Conservation (phyloP, 1,140 invertebrate genomes). For the Heliconius eleuchia region DNA sequence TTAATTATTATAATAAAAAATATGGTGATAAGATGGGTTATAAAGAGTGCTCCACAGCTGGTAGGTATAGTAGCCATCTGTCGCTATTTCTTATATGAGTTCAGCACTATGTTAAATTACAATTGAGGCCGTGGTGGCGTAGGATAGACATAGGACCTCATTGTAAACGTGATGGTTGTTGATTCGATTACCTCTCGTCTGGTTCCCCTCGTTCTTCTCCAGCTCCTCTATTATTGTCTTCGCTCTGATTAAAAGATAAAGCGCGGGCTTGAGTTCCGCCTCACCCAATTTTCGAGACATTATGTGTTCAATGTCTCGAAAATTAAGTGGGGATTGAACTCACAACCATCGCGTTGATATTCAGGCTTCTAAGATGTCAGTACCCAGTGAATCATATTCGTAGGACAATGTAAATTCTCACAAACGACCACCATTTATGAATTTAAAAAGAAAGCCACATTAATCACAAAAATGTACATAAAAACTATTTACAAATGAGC, state of each 20-base stretch:
- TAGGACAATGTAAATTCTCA: neutral
- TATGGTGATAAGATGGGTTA: neutral
- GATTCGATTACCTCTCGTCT: too few relatives aligned
- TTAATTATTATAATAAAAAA: slow-evolving; percentile 2
- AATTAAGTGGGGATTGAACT: too few relatives aligned
- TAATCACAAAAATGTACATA: neutral
- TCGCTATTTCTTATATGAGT: neutral
- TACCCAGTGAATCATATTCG: neutral
- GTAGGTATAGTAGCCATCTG: neutral
- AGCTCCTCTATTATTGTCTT: too few relatives aligned
- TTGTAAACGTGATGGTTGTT: too few relatives aligned
- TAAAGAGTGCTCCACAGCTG: neutral
- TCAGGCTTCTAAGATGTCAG: neutral
- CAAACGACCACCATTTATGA: neutral
- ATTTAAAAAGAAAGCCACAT: neutral
- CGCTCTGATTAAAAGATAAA: too few relatives aligned
- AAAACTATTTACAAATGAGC: neutral
- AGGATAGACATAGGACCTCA: too few relatives aligned
- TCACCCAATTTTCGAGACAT: too few relatives aligned
- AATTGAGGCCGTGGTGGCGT: too few relatives aligned
- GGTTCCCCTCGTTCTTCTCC: too few relatives aligned
- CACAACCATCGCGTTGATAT: too few relatives aligned
- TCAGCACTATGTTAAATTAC: neutral
- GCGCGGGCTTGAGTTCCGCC: too few relatives aligned
- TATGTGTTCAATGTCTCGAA: too few relatives aligned